Evolutionary conservation across 1,140 invertebrate genomes (phyloP).

Genomic region (Doryteuthis pealeii): DNA sequence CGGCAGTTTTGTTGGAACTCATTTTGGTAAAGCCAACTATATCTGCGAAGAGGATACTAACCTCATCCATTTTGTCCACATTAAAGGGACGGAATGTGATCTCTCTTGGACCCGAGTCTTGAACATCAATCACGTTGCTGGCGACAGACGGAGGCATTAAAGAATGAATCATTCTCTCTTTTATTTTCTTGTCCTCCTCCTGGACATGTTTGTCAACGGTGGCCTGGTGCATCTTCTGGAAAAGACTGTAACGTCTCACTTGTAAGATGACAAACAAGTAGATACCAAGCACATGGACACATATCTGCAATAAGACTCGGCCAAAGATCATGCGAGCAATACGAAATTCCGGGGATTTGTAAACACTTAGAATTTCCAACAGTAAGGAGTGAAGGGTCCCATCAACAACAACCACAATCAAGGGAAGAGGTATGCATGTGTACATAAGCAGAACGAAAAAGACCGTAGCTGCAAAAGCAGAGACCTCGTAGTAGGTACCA

Average conservation of each 20-base stretch:
- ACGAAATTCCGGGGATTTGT: constrained; percentile 36
- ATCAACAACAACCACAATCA: constrained; percentile 80
- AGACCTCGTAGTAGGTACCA: constrained; percentile 61
- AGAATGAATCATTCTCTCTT: constrained; percentile 96
- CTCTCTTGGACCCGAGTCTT: constrained; percentile 40
- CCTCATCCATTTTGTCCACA: constrained; percentile 85
- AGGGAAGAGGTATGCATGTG: constrained; percentile 86
- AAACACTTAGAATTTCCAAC: constrained; percentile 70
- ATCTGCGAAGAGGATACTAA: constrained; percentile 93
- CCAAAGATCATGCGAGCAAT: constrained; percentile 60
- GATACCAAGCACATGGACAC: constrained; percentile 87
- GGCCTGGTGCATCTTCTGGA: constrained; percentile 95
- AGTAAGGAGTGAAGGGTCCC: constrained; percentile 77
- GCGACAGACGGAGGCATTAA: constrained; percentile 94
- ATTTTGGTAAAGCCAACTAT: constrained; percentile 97
- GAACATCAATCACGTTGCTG: constrained; percentile 72
- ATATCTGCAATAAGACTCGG: constrained; percentile 79
- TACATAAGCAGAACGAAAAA: constrained; percentile 89
- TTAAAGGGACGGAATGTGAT: constrained; percentile 65
- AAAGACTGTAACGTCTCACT: constrained; percentile 84
- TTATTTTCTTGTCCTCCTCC: constrained; percentile 89
- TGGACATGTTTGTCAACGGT: constrained; percentile 81
- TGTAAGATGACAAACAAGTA: constrained; percentile 90
- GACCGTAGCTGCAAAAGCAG: constrained; percentile 81
- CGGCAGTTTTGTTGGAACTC: constrained; percentile 85